phyloP scores from a whole-genome alignment of 2,888 invertebrate genomes.

The Eupsilia transversa region DNA sequence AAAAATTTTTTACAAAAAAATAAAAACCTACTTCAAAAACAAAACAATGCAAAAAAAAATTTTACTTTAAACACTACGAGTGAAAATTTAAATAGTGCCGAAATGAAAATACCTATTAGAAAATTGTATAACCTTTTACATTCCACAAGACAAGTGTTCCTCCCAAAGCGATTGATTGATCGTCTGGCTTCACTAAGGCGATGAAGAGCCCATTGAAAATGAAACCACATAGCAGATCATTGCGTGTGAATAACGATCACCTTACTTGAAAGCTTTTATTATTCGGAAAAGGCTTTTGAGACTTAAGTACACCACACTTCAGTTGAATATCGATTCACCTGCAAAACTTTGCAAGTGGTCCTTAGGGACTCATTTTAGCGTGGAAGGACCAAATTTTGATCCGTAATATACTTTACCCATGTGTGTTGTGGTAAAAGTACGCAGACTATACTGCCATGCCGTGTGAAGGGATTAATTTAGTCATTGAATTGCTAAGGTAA shows the following conservation, averaged over 20 bases:
- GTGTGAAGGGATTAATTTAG: not conserved
- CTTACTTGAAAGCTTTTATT: constrained; percentile 16
- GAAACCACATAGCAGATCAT: constrained; percentile 10
- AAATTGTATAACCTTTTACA: not conserved
- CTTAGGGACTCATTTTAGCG: not conserved
- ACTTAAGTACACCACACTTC: not conserved
- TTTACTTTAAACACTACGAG: not conserved
- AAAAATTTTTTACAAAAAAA: too few relatives aligned
- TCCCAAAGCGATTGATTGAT: constrained; percentile 20
- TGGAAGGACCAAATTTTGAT: not conserved
- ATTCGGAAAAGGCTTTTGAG: not conserved
- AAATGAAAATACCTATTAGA: not conserved
- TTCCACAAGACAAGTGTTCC: not conserved
- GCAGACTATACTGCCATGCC: not conserved
- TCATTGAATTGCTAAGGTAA: too few relatives aligned
- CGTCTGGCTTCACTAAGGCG: not conserved
- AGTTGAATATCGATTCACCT: too few relatives aligned
- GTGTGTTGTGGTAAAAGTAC: not conserved
- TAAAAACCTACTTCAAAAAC: too few relatives aligned
- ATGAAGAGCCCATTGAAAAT: constrained; percentile 25
- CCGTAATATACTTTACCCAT: not conserved
- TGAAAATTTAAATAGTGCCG: not conserved
- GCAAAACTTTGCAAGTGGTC: not conserved
- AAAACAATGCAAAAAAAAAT: too few relatives aligned
- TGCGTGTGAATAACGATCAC: constrained; percentile 16